These are phyloP conservation scores for Parnassius smintheus DNA, from an alignment of 2,888 invertebrate genomes.

Conservation along the genomic window DNA sequence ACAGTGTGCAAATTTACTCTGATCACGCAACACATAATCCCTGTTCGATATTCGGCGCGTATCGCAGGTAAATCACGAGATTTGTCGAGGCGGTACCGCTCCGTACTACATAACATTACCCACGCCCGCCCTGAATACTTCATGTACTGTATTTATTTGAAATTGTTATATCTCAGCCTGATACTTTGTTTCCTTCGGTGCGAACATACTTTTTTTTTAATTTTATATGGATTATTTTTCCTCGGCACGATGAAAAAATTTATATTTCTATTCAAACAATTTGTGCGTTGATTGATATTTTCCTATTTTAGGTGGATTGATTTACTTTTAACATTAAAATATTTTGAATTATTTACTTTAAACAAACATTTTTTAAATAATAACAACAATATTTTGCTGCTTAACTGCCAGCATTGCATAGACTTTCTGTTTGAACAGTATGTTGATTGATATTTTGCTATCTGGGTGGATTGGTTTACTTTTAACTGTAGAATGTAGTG, in stretches of 20 bases:
- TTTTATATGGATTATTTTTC: constrained; percentile 65
- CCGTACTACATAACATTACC: constrained; percentile 76
- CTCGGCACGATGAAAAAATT: constrained; percentile 58
- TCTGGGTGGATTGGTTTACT: constrained; percentile 1
- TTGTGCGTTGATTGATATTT: constrained; percentile 17
- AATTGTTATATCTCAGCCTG: constrained; percentile 77
- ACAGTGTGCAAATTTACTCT: constrained; percentile 72
- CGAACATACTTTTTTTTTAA: constrained; percentile 63
- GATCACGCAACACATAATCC: constrained; percentile 73
- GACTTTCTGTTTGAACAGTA: too few species aligned
- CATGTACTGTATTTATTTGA: constrained; percentile 78
- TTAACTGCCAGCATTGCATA: too few species aligned
- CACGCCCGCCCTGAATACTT: constrained; percentile 77
- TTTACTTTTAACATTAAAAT: constrained; percentile 2
- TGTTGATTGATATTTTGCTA: too few species aligned
- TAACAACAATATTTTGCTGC: too few species aligned
- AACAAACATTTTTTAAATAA: neutral
- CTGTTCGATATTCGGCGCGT: constrained; percentile 76
- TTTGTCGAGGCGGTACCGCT: constrained; percentile 74
- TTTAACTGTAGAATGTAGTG: neutral
- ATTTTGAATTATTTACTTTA: neutral
- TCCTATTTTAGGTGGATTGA: constrained; percentile 7
- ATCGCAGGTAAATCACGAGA: constrained; percentile 79
- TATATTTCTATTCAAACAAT: constrained; percentile 12
- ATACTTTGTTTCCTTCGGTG: constrained; percentile 68